Percentiles rank a stretch among this genome's conserved stretches.
phyloP scores from a whole-genome alignment of 2,888 invertebrate species.

The Galeopsomyia nigrocyanea region DNA sequence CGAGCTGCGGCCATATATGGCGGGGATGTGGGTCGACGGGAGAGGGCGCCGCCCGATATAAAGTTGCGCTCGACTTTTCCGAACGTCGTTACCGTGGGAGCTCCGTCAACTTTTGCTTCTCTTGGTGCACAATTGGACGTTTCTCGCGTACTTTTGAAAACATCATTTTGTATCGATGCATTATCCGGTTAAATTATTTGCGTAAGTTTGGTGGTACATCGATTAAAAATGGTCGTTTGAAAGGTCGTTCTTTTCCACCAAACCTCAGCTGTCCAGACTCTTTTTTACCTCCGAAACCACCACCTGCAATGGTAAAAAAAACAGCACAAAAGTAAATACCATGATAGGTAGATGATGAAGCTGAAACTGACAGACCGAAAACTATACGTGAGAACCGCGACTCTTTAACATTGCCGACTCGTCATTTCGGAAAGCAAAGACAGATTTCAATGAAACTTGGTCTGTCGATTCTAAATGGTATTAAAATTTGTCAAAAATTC shows the following conservation, averaged over 20 bases:
- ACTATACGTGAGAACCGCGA: too few relatives aligned
- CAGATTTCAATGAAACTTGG: too few relatives aligned
- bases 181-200: not conserved
- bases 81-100: too few relatives aligned
- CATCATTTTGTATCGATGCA: not conserved
- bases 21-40: conserved; percentile 54
- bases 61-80: conserved; percentile 53
- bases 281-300: conserved; percentile 88
- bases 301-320: conserved; percentile 70
- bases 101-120: not conserved
- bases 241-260: conserved; percentile 85
- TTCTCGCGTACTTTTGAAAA: conserved; percentile 1
- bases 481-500: too few relatives aligned
- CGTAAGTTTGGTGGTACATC: conserved; percentile 18
- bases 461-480: too few relatives aligned
- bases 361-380: too few relatives aligned
- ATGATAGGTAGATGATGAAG: too few relatives aligned
- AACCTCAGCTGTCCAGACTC: conserved; percentile 91
- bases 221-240: conserved; percentile 75
- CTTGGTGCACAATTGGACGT: too few relatives aligned
- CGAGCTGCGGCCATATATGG: conserved; percentile 63
- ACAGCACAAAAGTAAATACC: too few relatives aligned
- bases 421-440: too few relatives aligned
- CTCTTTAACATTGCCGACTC: too few relatives aligned
- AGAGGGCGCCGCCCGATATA: conserved; percentile 63